Evolutionary conservation across 2,888 invertebrate genomes (phyloP), one percentile per base, ranked within the genome.

Genomic region (Nymphalis polychloros): DNA sequence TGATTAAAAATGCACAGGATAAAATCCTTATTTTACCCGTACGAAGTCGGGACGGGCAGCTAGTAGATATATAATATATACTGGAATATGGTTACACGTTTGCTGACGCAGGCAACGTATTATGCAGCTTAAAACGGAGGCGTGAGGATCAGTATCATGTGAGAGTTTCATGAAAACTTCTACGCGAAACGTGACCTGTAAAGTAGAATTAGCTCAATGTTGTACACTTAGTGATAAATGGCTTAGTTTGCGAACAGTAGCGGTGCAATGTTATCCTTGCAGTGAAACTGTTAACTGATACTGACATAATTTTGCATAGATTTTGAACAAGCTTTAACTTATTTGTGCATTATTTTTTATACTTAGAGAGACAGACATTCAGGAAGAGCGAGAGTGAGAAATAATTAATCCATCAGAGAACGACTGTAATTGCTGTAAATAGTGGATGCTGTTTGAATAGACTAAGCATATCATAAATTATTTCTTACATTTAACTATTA

Each of bases 151-250:
- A 57, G 57, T 10, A 35, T 19, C 35, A 19, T 19, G 8, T 27
- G n/a, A 41, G 57, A 57, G 41, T 19, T 57, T 57, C 57, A 41
- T 41, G 57, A 57, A 41, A 55, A 41, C 41, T 57, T 57, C 57
- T 41, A 4, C 17, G 57, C 19, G 41, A 57, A 57, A 57, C 57
- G 57, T 57, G 57, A 35, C 57, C 19, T 23, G 27, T 19, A 20
- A 8, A 20, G 57, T 19, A 13, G 57, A 41, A 41, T 57, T 57
- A 55, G 53, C 53, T 8, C n/a, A 17, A 31, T 55, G 53, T 55
- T 55, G 31, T 55, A 31, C 53, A 27, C 53, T 31, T n/a, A 31
- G 31, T 31, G 55, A 64, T 64, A 48, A 57, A 64, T 48, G 63
- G 55, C 55, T 64, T 19, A 64, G 47, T 57, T 57, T 48, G 63